Evolutionary conservation across 2,113 vertebrate genomes (phyloP).

Genomic region (Engystomops pustulosus): DNA sequence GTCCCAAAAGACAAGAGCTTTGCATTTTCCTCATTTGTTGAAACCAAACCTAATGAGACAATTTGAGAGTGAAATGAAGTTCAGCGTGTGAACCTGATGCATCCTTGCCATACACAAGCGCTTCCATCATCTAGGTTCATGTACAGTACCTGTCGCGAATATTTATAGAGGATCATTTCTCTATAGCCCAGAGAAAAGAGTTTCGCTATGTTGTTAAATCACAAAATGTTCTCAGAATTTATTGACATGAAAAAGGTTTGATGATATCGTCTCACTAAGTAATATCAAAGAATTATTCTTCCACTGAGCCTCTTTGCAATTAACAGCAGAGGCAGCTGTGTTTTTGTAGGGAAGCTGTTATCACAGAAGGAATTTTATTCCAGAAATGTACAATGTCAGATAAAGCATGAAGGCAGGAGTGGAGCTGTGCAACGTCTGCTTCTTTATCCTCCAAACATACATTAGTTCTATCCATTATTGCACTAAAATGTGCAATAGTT

Average conservation of each 20-base stretch:
- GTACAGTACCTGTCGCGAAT: conserved; percentile 55
- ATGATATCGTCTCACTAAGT: conserved; percentile 58
- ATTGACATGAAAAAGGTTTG: conserved; percentile 55
- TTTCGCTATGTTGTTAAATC: conserved; percentile 49
- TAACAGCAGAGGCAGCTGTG: conserved; percentile 55
- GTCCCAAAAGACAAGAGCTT: neutral
- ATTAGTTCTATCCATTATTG: conserved; percentile 15
- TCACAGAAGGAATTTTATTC: conserved; percentile 45
- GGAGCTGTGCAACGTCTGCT: neutral
- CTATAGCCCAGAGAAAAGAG: conserved; percentile 52
- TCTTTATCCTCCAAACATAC: neutral
- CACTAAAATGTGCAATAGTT: neutral
- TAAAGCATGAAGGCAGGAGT: conserved; percentile 43
- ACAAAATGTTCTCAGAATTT: conserved; percentile 57
- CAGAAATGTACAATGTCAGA: conserved; percentile 52
- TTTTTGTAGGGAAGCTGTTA: conserved; percentile 53
- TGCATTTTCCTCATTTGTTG: conserved; percentile 22
- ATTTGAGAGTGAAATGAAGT: conserved; percentile 20
- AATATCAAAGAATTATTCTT: conserved; percentile 56
- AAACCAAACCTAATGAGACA: conserved; percentile 18
- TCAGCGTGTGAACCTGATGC: conserved; percentile 15
- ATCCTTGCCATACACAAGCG: conserved; percentile 16
- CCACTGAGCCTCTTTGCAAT: conserved; percentile 53
- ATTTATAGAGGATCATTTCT: conserved; percentile 49
- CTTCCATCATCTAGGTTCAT: conserved; percentile 39